Evolutionary conservation across 2,888 invertebrate genomes (phyloP), one percentile per base, ranked within the genome.

Genomic region (Conomelus anceps): DNA sequence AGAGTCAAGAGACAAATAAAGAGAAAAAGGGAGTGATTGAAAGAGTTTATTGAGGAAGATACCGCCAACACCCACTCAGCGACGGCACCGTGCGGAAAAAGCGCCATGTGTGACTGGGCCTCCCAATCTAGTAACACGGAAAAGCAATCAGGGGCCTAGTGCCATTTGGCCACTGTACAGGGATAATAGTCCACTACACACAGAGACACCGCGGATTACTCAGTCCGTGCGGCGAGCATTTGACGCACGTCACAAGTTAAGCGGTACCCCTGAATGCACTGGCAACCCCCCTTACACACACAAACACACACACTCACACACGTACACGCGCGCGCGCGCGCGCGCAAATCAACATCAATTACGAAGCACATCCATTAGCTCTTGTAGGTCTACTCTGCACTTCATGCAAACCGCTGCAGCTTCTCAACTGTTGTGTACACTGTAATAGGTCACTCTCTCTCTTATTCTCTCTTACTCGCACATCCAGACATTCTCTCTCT

Each of bases 281-380:
- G 13, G 17, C 41, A 41, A 11, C 11, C 41, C 11, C 41, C 11
- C 41, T 13, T 17, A 41, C 41, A 41, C 41, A 41, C 41, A 41
- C 41, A 41, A 11, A 41, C 41, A 41, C 41, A 41, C 41, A 41
- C 41, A 41, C 41, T 13, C 41, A 41, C 41, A 41, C 41, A 41
- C 41, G 17, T 17, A 41, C 41, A 41, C 41, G 17, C 41, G 17
- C 41, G 17, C 41, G 17, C 22, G 26, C 88, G 20, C 41, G 34
- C 41, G 29, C 88, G 22, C 88, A 88, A 88, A 88, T 88, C 88
- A 88, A 26, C 41, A 88, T 88, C 88, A 88, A 88, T 88, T 88
- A 88, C 88, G 22, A 17, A 63, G 41, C 63, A 23, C 88, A 88
- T 88, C 88, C 88, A 88, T 88, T 88, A 88, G 88, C 23, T 23